phyloP scores from a whole-genome alignment of 2,797 vertebrate species.

The Myiotriccus ornatus region DNA sequence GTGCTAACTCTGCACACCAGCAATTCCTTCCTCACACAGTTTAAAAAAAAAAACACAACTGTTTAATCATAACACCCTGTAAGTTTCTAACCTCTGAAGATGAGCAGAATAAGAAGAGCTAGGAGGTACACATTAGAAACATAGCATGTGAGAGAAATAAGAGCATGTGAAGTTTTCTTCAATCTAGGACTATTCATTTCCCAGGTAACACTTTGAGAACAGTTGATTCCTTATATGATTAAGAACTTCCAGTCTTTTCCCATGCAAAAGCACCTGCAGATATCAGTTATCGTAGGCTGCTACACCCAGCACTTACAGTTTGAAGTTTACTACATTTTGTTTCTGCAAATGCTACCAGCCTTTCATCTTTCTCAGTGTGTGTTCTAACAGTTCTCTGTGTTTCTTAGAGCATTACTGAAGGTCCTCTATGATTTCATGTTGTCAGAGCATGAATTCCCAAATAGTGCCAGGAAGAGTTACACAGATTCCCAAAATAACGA shows the following conservation, averaged over 20 bases:
- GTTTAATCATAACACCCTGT: not conserved
- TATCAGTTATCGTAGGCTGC: not conserved
- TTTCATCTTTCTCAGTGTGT: not conserved
- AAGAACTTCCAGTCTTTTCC: not conserved
- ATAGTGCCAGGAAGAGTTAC: not conserved
- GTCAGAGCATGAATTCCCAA: not conserved
- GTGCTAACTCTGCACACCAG: not conserved
- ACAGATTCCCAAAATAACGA: not conserved
- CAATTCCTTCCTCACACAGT: not conserved
- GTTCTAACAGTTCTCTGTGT: not conserved
- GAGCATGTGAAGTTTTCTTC: not conserved
- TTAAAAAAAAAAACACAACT: not conserved
- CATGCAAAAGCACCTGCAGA: not conserved
- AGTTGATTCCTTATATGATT: not conserved
- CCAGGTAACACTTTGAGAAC: not conserved
- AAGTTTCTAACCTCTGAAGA: not conserved
- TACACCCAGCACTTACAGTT: not conserved
- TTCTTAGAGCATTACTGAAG: not conserved
- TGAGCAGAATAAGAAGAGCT: not conserved
- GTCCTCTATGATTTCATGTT: not conserved
- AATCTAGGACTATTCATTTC: not conserved
- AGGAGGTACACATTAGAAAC: not conserved
- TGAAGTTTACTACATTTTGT: not conserved
- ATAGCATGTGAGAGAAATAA: not conserved
- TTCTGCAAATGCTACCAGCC: not conserved